phyloP scores from a whole-genome alignment of 2,797 vertebrate species.

The Acrossocheilus fasciatus region DNA sequence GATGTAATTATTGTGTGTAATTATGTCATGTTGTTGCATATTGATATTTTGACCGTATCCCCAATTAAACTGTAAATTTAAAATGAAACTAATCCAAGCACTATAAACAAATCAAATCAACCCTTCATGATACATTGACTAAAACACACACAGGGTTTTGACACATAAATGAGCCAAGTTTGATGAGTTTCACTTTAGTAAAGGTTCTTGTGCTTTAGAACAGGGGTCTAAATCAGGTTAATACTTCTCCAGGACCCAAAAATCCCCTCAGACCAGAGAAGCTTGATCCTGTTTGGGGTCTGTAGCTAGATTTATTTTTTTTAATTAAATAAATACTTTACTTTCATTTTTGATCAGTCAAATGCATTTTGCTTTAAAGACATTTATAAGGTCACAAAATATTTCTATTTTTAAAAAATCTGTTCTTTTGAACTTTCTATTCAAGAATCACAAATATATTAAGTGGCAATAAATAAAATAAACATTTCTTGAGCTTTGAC shows the following conservation, averaged over 20 bases:
- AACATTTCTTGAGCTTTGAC: background rate
- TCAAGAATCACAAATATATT: background rate
- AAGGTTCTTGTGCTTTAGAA: background rate
- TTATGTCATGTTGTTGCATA: constrained; percentile 1
- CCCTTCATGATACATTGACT: background rate
- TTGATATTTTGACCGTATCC: background rate
- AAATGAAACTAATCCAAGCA: background rate
- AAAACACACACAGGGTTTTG: constrained; percentile 3
- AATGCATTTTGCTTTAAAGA: too few species aligned
- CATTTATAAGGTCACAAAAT: background rate
- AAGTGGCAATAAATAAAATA: background rate
- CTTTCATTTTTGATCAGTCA: too few species aligned
- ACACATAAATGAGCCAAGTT: constrained; percentile 19
- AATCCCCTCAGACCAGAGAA: background rate
- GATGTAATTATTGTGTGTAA: background rate
- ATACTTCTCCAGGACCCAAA: background rate
- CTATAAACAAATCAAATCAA: background rate
- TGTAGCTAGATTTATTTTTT: background rate
- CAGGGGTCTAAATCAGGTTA: background rate
- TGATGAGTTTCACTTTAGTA: constrained; percentile 45
- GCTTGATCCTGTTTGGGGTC: background rate
- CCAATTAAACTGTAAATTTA: background rate
- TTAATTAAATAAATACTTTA: background rate
- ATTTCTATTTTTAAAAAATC: too few species aligned
- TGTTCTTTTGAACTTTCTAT: background rate